These are phyloP conservation scores for Lycodopsis pacificus DNA, from an alignment of 2,797 vertebrate species.

Conservation along the genomic window DNA sequence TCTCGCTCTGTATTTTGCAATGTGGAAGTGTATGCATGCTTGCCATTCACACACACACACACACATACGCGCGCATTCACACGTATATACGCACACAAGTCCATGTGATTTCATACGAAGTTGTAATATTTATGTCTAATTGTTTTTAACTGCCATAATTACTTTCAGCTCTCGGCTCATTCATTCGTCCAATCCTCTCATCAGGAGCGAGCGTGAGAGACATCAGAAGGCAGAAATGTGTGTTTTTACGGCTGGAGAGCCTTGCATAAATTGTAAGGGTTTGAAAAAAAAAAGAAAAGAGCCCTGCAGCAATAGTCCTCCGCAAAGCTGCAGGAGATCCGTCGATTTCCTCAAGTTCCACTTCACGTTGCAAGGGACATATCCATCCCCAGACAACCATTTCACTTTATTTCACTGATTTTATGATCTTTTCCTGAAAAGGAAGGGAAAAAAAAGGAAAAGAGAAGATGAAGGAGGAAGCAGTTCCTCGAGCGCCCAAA, in stretches of 20 bases:
- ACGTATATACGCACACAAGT: constrained; percentile 19
- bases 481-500: constrained; percentile 76
- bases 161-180: constrained; percentile 64
- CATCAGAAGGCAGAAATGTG: constrained; percentile 71
- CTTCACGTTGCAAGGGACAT: constrained; percentile 78
- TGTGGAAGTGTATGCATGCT: constrained; percentile 53
- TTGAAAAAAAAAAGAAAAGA: constrained; percentile 38
- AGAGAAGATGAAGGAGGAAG: not conserved
- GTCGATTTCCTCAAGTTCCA: constrained; percentile 79
- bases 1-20: constrained; percentile 58
- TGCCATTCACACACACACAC: constrained; percentile 39
- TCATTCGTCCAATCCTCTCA: constrained; percentile 66
- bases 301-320: constrained; percentile 63
- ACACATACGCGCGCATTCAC: constrained; percentile 19
- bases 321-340: constrained; percentile 73
- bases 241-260: constrained; percentile 67
- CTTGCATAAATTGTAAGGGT: constrained; percentile 72
- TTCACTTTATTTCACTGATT: constrained; percentile 78
- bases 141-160: constrained; percentile 76
- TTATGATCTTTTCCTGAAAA: constrained; percentile 74
- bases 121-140: constrained; percentile 74
- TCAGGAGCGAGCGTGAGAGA: constrained; percentile 59
- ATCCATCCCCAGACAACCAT: constrained; percentile 77
- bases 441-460: constrained; percentile 3
- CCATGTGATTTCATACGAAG: constrained; percentile 52